Evolutionary conservation across 2,797 vertebrate species (phyloP), one percentile per base, ranked within the genome.

Genomic region (Macropodus opercularis): DNA sequence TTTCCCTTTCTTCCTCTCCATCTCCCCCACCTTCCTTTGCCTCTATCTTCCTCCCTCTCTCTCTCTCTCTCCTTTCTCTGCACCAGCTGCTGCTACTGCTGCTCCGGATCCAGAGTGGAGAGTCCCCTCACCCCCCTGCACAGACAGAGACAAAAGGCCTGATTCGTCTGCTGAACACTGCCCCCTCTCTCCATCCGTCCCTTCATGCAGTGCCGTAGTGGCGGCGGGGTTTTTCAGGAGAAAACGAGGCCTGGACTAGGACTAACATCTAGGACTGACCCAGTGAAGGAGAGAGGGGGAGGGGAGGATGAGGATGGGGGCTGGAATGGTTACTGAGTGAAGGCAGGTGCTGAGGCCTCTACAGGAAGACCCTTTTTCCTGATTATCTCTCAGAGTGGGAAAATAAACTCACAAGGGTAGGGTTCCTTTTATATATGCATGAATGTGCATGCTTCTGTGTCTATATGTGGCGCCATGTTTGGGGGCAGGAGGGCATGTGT

Each of bases 61-160:
- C 71, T 73, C 65, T 72, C 72, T 75, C 73, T 80, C 70, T 63
- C 58, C 75, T 74, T 75, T 80, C 86, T 77, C 81, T 89, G 85
- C 85, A 75, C 83, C 92, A 92, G 87, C 86, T 90, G 89, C 83
- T 87, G 81, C 72, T 42, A 19, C 48, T 59, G 63, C 76, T 78
- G 69, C 81, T 89, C 75, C 75, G 41, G 65, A 90, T 84, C 85
- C 81, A 88, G 83, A 85, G 78, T 80, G 83, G 78, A 79, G 82
- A 87, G 86, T 86, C 81, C 83, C 83, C 75, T 87, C 84, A 71
- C 87, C 88, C 85, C 85, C 81, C 79, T 75, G 54, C 85, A 84
- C 79, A 59, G 62, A 52, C 72, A 69, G 59, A 94, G 82, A 93
- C 92, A 93, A 94, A 93, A 92, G 92, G 91, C 92, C 93, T 82